phyloP scores from a whole-genome alignment of 2,797 vertebrate genomes.

The Arrhamphus sclerolepis region DNA sequence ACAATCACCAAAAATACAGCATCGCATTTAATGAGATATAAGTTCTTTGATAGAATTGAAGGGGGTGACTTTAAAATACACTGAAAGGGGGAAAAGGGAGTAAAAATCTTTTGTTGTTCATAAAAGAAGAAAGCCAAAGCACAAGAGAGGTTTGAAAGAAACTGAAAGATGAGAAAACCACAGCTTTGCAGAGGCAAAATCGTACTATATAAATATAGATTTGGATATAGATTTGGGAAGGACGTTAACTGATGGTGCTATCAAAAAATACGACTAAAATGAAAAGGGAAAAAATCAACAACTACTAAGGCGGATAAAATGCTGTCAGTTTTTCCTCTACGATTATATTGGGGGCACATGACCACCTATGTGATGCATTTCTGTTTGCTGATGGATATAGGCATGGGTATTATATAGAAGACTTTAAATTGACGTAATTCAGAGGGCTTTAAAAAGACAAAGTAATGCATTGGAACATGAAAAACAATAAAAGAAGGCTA shows the following conservation, averaged over 20 bases:
- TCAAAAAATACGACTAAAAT: conserved; percentile 19
- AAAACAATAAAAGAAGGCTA: not conserved
- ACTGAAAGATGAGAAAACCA: not conserved
- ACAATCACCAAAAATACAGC: too few relatives aligned
- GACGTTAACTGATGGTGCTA: conserved; percentile 19
- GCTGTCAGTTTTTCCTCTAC: too few relatives aligned
- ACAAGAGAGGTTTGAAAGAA: not conserved
- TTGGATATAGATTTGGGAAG: not conserved
- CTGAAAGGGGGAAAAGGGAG: not conserved
- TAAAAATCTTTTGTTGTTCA: conserved; percentile 14
- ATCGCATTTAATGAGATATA: too few relatives aligned
- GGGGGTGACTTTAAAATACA: too few relatives aligned
- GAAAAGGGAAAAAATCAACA: conserved; percentile 13
- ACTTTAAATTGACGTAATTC: too few relatives aligned
- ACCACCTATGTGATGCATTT: too few relatives aligned
- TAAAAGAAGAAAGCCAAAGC: not conserved
- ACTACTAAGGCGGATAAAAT: conserved; percentile 8
- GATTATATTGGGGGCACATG: too few relatives aligned
- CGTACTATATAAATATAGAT: not conserved
- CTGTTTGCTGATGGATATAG: too few relatives aligned
- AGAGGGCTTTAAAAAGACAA: too few relatives aligned
- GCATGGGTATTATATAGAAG: too few relatives aligned
- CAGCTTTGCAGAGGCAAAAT: not conserved
- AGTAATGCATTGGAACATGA: too few relatives aligned
- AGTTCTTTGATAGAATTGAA: too few relatives aligned